Evolutionary conservation across 2,113 vertebrate species (phyloP).

Genomic region (Anarrhichthys ocellatus): DNA sequence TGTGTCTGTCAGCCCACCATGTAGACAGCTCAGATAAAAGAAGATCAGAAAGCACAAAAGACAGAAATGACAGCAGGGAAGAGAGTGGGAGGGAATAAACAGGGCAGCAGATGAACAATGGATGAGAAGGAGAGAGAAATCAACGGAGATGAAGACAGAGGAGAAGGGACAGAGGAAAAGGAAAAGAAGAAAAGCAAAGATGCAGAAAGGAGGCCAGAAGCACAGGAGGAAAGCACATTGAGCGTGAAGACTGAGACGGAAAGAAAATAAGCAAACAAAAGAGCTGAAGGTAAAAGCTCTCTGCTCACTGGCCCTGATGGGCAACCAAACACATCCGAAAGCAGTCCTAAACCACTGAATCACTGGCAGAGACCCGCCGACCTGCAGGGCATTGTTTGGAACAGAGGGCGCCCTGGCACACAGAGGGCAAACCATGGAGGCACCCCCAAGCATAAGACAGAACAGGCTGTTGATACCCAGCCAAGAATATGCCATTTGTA

Average conservation of each 20-base stretch:
- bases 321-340: constrained; percentile 47
- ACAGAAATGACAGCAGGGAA: constrained; percentile 61
- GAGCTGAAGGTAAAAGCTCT: constrained; percentile 48
- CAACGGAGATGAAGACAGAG: constrained; percentile 40
- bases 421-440: constrained; percentile 40
- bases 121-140: constrained; percentile 34
- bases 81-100: constrained; percentile 70
- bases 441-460: constrained; percentile 52
- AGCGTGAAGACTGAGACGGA: constrained; percentile 34
- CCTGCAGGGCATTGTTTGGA: constrained; percentile 59
- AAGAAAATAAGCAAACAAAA: constrained; percentile 38
- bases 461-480: constrained; percentile 41
- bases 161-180: constrained; percentile 20
- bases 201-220: constrained; percentile 29
- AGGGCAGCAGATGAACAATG: constrained; percentile 64
- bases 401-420: constrained; percentile 51
- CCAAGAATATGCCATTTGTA: constrained; percentile 65
- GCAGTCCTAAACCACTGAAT: constrained; percentile 50
- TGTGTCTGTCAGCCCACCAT: constrained; percentile 63
- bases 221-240: constrained; percentile 22
- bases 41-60: constrained; percentile 68
- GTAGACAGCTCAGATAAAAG: constrained; percentile 71
- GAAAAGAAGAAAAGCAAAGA: constrained; percentile 35
- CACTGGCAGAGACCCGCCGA: constrained; percentile 42
- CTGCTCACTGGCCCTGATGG: constrained; percentile 54